Percentiles rank a stretch among this genome's conserved stretches.
Conservation (phyloP, 2,797 vertebrate genomes). For the Aselliscus stoliczkanus region DNA sequence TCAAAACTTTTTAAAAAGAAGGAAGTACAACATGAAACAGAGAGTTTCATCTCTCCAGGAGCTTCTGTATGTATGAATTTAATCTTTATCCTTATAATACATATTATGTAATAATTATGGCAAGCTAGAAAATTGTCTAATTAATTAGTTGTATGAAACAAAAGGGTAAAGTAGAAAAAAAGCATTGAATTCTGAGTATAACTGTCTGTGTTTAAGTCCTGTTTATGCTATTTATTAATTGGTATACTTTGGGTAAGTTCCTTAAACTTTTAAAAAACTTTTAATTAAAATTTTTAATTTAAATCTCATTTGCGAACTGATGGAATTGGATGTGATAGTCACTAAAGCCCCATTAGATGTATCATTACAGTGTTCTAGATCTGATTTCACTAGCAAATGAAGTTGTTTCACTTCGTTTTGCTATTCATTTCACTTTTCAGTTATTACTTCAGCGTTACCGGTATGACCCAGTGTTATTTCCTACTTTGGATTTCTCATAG, state of each 20-base stretch:
- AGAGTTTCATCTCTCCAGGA: not conserved
- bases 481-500: not conserved
- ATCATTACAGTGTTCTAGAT: not conserved
- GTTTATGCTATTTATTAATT: not conserved
- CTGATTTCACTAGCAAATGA: not conserved
- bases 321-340: not conserved
- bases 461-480: not conserved
- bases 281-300: not conserved
- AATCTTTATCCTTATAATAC: not conserved
- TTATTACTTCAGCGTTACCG: not conserved
- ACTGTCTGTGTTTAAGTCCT: not conserved
- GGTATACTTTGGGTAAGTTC: not conserved
- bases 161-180: not conserved
- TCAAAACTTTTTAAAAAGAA: constrained; percentile 79
- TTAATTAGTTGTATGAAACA: not conserved
- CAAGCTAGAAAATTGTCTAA: not conserved
- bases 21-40: not conserved
- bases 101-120: not conserved
- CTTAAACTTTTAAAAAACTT: not conserved
- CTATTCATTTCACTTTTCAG: not conserved
- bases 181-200: not conserved
- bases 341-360: not conserved
- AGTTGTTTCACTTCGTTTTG: not conserved
- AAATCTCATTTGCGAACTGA: not conserved
- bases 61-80: constrained; percentile 68